A percentile compares a stretch with the other conserved stretches of the same genome.
phyloP scores from a whole-genome alignment of 2,888 invertebrate genomes.

The Limnephilus auricula region DNA sequence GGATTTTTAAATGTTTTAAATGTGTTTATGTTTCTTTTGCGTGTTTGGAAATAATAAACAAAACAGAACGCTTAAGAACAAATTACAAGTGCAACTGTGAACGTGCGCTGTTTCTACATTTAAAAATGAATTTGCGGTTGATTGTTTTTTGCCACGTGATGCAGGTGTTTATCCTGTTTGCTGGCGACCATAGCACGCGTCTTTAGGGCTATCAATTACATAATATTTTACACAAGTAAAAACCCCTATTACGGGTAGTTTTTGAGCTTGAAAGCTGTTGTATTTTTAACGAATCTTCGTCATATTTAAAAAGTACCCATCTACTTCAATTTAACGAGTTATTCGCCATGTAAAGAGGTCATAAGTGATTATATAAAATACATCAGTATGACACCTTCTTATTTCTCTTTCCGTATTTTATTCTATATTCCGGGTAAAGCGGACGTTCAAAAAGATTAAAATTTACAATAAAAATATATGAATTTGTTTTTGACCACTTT shows the following conservation, averaged over 20 bases:
- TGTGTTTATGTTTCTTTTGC: conserved; percentile 40
- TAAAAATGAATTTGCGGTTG: conserved; percentile 36
- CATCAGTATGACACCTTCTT: too few species aligned
- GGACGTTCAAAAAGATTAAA: too few species aligned
- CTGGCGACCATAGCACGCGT: not conserved
- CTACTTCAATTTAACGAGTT: too few species aligned
- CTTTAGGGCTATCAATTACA: not conserved
- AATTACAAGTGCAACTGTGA: conserved; percentile 30
- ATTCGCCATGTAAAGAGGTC: too few species aligned
- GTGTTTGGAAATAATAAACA: conserved; percentile 29
- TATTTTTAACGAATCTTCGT: not conserved
- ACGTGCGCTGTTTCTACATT: conserved; percentile 15
- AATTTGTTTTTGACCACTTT: too few species aligned
- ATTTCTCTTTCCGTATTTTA: too few species aligned
- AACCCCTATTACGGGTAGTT: not conserved
- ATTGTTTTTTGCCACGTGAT: conserved; percentile 23
- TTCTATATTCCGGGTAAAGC: too few species aligned
- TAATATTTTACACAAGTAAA: not conserved
- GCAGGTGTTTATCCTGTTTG: conserved; percentile 21
- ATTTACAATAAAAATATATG: too few species aligned
- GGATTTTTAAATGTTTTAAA: not conserved
- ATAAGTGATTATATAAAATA: too few species aligned
- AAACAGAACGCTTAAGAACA: not conserved
- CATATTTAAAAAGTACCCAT: too few species aligned
- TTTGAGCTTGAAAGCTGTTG: not conserved